Conservation (phyloP, 2,113 vertebrate species). For the Aspidoscelis tigris region DNA sequence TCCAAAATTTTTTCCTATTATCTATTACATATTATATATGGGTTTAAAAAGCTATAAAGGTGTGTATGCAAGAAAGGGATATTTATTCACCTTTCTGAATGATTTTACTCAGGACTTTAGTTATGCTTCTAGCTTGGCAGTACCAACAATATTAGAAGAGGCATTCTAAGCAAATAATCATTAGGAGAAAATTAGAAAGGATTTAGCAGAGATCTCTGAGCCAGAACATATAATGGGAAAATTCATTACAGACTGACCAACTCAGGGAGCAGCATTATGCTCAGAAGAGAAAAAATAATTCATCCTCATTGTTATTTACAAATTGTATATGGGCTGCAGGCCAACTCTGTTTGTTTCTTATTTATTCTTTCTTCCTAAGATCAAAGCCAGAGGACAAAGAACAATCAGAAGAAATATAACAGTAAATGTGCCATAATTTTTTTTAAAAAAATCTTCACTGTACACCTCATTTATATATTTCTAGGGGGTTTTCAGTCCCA, state of each 20-base stretch:
- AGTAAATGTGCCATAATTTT: constrained; percentile 28
- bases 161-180: constrained; percentile 22
- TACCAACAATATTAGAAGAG: constrained; percentile 17
- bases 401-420: constrained; percentile 13
- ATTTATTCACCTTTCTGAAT: neutral
- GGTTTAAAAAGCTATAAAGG: neutral
- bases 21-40: neutral
- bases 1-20: neutral
- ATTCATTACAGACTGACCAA: constrained; percentile 26
- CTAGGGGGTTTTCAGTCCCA: neutral
- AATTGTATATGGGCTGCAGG: neutral
- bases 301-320: neutral
- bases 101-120: constrained; percentile 12
- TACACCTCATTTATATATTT: constrained; percentile 41
- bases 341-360: constrained; percentile 35
- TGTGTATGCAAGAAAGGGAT: rapidly evolving
- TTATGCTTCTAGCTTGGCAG: neutral
- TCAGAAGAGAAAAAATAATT: constrained; percentile 16
- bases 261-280: neutral
- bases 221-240: neutral
- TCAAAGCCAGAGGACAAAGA: neutral
- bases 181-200: constrained; percentile 27
- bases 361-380: constrained; percentile 44
- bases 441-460: constrained; percentile 32
- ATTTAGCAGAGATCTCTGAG: constrained; percentile 39